Percentiles rank a stretch among this genome's conserved stretches.
Conservation (phyloP, 1,140 invertebrate genomes). For the Acromyrmex heyeri region DNA sequence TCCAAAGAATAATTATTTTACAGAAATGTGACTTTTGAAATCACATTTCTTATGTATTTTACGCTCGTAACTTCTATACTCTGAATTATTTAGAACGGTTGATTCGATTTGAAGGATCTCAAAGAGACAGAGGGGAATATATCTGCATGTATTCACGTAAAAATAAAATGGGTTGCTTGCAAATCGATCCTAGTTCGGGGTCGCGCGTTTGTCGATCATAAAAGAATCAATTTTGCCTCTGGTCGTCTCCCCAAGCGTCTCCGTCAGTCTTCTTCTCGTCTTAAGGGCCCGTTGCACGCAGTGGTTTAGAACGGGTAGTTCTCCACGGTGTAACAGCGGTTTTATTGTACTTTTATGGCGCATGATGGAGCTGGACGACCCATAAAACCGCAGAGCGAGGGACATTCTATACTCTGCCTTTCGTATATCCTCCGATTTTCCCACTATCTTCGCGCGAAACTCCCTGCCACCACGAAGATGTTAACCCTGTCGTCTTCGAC, state of each 20-base stretch:
- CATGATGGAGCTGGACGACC: slow-evolving; percentile 85
- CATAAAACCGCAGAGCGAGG: slow-evolving; percentile 81
- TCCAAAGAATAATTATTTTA: not conserved
- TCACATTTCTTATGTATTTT: too few species aligned
- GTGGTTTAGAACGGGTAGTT: slow-evolving; percentile 77
- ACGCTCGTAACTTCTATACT: not conserved
- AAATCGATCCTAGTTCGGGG: not conserved
- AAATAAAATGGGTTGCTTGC: not conserved
- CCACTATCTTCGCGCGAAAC: slow-evolving; percentile 11
- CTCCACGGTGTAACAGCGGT: slow-evolving; percentile 80
- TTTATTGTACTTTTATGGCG: slow-evolving; percentile 85
- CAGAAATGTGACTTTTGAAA: not conserved
- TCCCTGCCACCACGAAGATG: slow-evolving; percentile 51
- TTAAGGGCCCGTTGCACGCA: slow-evolving; percentile 76
- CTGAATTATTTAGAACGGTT: not conserved
- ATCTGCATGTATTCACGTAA: not conserved
- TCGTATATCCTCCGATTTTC: not conserved
- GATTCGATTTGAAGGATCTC: not conserved
- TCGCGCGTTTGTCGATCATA: slow-evolving; percentile 81
- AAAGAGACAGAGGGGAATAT: not conserved
- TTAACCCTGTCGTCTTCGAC: slow-evolving; percentile 64
- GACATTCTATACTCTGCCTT: slow-evolving; percentile 67
- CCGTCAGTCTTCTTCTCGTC: slow-evolving; percentile 45
- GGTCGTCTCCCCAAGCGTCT: slow-evolving; percentile 38
- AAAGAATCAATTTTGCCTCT: slow-evolving; percentile 84